Evolutionary conservation across 2,113 vertebrate genomes (phyloP), one percentile per base, ranked within the genome.

Genomic region (Gymnarchus niloticus): DNA sequence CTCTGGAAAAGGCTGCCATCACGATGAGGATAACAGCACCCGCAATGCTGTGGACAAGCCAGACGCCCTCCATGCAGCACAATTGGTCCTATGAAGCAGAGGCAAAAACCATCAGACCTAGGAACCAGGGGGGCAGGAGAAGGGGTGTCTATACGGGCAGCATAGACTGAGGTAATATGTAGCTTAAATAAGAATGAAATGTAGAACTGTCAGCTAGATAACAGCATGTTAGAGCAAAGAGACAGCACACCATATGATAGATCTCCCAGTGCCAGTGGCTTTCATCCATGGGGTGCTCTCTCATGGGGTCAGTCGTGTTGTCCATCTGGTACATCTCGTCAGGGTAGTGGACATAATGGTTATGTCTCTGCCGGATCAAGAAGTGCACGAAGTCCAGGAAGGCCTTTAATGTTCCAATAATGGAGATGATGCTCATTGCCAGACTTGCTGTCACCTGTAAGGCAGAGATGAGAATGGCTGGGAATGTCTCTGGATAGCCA

Each of bases 1-100:
- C 80, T 52, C 85, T 83, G 85, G 85, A 61, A 46, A 86, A 83
- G 4, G n/a, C 33, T 6, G 81, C 46, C 85, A 86, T 83, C 49
- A 83, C 6, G 51, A 86, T 83, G 6, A 83, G 81, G 23, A 86
- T 9, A 3, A 83, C 59, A 23, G 17, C 48, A 8, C 85, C 85
- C 81, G 48, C 81, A 28, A 86, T 44, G 51, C 48, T 76, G 59
- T 86, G 52, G 46, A 49, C 23, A 9, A 83, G 48, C 57, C 82
- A 86, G 12, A 86, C 17, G 8, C 12, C 33, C 17, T 86, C 59
- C 81, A 86, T n/a, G 28, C 46, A 9, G 33, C 4, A 25, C n/a
- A 86, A 7, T 61, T 56, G 57, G 46, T 17, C 0, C 85, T 86
- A 51, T 1, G 48, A 83, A 19, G n/a, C 19, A 6, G 65, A 78